phyloP scores from a whole-genome alignment of 2,113 vertebrate genomes.

The Salvelinus namaycush region DNA sequence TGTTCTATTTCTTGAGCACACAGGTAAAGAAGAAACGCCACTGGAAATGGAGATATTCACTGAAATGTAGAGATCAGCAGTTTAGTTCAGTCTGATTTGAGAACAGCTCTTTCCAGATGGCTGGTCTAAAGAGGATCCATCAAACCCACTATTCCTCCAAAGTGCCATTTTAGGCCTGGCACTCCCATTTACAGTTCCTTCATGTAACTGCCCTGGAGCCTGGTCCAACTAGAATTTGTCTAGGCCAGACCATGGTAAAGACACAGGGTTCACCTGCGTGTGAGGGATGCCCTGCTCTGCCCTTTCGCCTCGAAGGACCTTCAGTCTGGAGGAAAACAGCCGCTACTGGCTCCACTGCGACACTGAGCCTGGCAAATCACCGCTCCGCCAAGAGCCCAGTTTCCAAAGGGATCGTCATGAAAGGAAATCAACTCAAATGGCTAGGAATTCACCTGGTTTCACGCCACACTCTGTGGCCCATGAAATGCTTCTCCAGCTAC shows the following conservation, averaged over 20 bases:
- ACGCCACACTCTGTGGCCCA: neutral
- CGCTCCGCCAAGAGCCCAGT: conserved; percentile 11
- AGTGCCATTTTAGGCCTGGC: conserved; percentile 47
- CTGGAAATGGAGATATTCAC: too few species aligned
- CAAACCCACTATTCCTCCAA: conserved; percentile 18
- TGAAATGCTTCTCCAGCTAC: neutral
- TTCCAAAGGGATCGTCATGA: conserved; percentile 32
- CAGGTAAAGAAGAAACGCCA: too few species aligned
- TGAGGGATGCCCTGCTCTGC: conserved; percentile 34
- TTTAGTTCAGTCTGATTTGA: neutral
- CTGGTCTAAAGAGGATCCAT: conserved; percentile 20
- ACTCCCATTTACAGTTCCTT: conserved; percentile 25
- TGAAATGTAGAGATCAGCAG: too few species aligned
- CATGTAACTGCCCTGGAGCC: conserved; percentile 36
- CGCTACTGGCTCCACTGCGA: neutral
- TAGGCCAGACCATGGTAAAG: conserved; percentile 1
- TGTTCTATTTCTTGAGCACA: too few species aligned
- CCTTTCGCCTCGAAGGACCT: conserved; percentile 55
- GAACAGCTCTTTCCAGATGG: conserved; percentile 14
- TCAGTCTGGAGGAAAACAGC: conserved; percentile 24
- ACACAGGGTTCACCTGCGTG: conserved; percentile 34
- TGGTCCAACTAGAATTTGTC: conserved; percentile 24
- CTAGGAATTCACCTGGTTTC: neutral
- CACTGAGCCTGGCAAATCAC: conserved; percentile 25
- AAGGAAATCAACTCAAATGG: conserved; percentile 38